These are phyloP conservation scores for Rhyzopertha dominica DNA, from an alignment of 1,140 invertebrate species.

Conservation along the genomic window DNA sequence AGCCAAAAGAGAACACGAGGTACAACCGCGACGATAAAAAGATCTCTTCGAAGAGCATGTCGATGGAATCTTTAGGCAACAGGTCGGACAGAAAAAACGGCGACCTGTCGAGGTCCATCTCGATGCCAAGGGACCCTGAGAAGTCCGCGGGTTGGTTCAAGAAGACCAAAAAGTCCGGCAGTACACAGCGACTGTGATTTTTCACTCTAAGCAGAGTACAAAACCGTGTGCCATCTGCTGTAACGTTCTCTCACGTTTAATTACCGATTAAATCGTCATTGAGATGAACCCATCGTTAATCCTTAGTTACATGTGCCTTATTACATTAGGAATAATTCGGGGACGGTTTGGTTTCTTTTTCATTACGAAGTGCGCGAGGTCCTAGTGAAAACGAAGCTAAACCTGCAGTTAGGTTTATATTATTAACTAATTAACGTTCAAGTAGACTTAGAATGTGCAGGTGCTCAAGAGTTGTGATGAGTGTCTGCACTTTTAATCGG, in stretches of 20 bases:
- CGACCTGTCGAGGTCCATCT: constrained; percentile 55
- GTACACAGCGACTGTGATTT: constrained; percentile 30
- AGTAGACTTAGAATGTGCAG: no score
- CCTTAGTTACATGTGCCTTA: constrained; percentile 21
- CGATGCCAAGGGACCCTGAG: constrained; percentile 63
- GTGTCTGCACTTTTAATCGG: no score
- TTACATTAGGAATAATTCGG: constrained; percentile 12
- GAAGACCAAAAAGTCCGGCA: constrained; percentile 51
- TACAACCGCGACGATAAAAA: constrained; percentile 51
- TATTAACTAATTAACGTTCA: no score
- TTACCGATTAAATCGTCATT: constrained; percentile 29
- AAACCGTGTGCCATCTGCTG: constrained; percentile 23
- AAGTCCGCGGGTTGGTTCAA: constrained; percentile 70
- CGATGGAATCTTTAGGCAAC: constrained; percentile 55
- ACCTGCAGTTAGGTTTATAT: no score
- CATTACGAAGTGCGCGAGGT: constrained; percentile 20
- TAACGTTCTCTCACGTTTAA: constrained; percentile 33
- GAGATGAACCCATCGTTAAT: constrained; percentile 24
- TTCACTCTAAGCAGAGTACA: constrained; percentile 11
- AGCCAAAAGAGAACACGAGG: constrained; percentile 44
- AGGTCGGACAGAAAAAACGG: constrained; percentile 46
- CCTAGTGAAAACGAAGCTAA: constrained; percentile 37
- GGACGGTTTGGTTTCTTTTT: constrained; percentile 31
- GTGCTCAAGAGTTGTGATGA: no score
- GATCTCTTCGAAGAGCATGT: constrained; percentile 51